phyloP scores from a whole-genome alignment of 2,888 invertebrate genomes.

The Scaptomyza flava region DNA sequence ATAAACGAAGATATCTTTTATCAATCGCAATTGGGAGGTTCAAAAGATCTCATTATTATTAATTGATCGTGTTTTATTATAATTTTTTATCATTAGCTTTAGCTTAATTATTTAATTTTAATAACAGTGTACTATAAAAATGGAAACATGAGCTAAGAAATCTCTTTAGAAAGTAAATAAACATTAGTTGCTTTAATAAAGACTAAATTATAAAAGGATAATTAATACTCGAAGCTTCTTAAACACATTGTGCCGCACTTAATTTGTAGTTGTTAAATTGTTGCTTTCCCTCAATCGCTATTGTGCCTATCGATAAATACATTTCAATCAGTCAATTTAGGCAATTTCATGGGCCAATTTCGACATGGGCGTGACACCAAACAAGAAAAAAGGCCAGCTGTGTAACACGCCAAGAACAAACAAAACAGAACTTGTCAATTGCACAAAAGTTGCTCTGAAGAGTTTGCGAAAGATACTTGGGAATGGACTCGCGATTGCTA shows the following conservation, averaged over 20 bases:
- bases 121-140: too few species aligned
- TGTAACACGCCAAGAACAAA: conserved; percentile 6
- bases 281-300: neutral
- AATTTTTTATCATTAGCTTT: too few species aligned
- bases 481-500: neutral
- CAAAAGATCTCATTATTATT: too few species aligned
- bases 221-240: neutral
- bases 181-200: neutral
- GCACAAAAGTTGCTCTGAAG: conserved; percentile 44
- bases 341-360: conserved; percentile 24
- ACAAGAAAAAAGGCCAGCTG: conserved; percentile 3
- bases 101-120: too few species aligned
- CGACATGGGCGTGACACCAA: conserved; percentile 14
- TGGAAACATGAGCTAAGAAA: neutral
- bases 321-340: conserved; percentile 39
- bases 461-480: neutral
- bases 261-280: neutral
- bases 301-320: conserved; percentile 34
- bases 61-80: too few species aligned
- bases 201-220: neutral
- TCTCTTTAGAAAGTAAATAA: neutral
- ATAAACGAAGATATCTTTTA: too few species aligned
- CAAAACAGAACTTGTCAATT: conserved; percentile 67
- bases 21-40: too few species aligned
- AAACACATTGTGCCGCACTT: neutral